These are phyloP conservation scores for Diarsia rubi DNA, from an alignment of 2,888 invertebrate genomes.

Conservation along the genomic window DNA sequence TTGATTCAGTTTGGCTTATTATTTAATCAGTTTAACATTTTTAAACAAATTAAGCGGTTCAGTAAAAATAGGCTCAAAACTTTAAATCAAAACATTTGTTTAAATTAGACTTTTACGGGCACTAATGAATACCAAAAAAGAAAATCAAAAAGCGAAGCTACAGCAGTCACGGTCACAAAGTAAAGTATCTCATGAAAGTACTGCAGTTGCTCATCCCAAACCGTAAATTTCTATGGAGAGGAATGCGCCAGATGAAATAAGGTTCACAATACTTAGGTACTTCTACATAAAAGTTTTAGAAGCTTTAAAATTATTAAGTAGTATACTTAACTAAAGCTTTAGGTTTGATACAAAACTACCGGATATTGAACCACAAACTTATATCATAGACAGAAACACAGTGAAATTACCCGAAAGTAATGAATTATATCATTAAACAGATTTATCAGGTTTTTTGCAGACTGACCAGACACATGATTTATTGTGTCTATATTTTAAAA, in stretches of 20 bases:
- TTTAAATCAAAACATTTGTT: no score
- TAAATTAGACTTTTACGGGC: no score
- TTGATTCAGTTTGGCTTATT: not conserved
- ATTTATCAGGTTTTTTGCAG: not conserved
- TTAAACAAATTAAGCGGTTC: not conserved
- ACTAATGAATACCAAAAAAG: no score
- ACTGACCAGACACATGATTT: not conserved
- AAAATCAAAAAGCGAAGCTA: no score
- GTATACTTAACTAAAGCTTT: not conserved
- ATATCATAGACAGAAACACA: not conserved
- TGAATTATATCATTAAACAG: conserved; percentile 4
- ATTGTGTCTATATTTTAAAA: not conserved
- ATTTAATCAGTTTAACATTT: not conserved
- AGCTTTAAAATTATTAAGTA: not conserved
- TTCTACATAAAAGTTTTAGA: not conserved
- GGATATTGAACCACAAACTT: not conserved
- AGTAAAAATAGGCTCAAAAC: not conserved
- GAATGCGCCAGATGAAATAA: no score
- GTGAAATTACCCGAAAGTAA: not conserved
- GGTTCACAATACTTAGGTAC: not conserved
- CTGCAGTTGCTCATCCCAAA: no score
- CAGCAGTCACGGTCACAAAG: no score
- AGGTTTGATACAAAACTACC: not conserved
- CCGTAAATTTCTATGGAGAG: no score
- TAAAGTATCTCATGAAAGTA: no score